Percentiles rank a stretch among this genome's conserved stretches.
phyloP scores from a whole-genome alignment of 2,797 vertebrate genomes.

The Garrulus glandarius region DNA sequence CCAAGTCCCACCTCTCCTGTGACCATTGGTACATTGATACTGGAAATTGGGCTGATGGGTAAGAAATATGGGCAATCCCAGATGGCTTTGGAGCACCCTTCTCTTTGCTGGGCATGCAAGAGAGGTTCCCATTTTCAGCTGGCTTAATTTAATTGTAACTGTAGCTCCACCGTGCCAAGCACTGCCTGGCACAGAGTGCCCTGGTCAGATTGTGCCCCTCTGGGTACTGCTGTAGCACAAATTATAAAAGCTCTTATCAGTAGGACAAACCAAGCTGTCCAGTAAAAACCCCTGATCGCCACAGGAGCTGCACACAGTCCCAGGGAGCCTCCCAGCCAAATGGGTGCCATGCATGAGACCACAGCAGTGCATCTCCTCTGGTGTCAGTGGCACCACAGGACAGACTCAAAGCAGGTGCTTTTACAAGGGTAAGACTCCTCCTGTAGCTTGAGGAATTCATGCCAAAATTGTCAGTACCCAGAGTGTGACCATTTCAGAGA shows the following conservation, averaged over 20 bases:
- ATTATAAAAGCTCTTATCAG: background rate
- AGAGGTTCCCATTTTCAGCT: background rate
- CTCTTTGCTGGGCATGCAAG: background rate
- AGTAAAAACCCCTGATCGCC: background rate
- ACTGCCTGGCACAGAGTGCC: background rate
- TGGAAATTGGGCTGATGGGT: background rate
- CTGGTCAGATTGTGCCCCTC: background rate
- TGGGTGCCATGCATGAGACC: background rate
- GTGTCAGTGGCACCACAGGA: background rate
- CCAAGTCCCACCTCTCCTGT: background rate
- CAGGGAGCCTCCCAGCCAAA: background rate
- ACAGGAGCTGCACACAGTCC: background rate
- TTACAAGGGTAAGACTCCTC: background rate
- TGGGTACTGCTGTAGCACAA: background rate
- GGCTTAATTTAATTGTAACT: background rate
- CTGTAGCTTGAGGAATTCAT: background rate
- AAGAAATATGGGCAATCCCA: background rate
- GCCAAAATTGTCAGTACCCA: background rate
- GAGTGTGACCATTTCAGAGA: background rate
- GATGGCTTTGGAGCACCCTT: background rate
- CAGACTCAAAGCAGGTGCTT: accelerated
- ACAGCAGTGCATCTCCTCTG: background rate
- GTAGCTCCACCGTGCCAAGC: background rate
- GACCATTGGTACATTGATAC: background rate
- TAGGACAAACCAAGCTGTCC: background rate